Evolutionary conservation across 1,140 invertebrate species (phyloP), one percentile per base, ranked within the genome.

Genomic region (Zaprionus gabonicus): DNA sequence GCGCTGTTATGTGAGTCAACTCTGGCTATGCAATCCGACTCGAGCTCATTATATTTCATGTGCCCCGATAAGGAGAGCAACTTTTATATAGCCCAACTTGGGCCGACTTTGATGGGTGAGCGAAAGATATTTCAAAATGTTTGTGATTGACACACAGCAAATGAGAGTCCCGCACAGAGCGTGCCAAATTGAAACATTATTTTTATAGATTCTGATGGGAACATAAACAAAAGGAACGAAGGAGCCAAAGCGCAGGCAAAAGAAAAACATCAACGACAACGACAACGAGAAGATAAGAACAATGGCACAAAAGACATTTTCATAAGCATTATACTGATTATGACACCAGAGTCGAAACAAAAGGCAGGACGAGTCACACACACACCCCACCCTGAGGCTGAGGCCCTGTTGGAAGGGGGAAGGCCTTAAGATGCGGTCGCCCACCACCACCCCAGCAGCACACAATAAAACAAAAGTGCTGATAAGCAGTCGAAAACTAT

Each of bases 321-420:
- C 90, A 91, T 91, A 92, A 91, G 91, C 86, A 87, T 91, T 78
- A 91, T 91, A 78, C 74, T 88, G 86, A 92, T 92, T 92, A 92
- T 92, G 91, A 92, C 91, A 92, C 91, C 81, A 60, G 17, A 12
- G 51, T 23, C 46, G 60, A 57, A 60, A 76, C 73, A 78, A 85
- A 85, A 81, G 51, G 62, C 73, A 49, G 71, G 38, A 44, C 63
- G 31, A 34, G 9, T 3, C 31, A 12, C 57, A 46, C 23, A n/a
- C 53, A 27, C 46, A 23, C 17, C 34, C 34, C 44, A 36, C 13
- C 20, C 34, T 55, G 27, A 17, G 44, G 5, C 20, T 9, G 9
- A 34, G 31, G 31, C 20, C 0, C 20, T 20, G 20, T 20, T 10
- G 9, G 31, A 10, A 9, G 31, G 9, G 2, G 31, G 31, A 34